A percentile compares a stretch with the other conserved stretches of the same genome.
These are phyloP conservation scores for Holacanthus passer DNA, from an alignment of 2,113 vertebrate species.

Conservation along the genomic window DNA sequence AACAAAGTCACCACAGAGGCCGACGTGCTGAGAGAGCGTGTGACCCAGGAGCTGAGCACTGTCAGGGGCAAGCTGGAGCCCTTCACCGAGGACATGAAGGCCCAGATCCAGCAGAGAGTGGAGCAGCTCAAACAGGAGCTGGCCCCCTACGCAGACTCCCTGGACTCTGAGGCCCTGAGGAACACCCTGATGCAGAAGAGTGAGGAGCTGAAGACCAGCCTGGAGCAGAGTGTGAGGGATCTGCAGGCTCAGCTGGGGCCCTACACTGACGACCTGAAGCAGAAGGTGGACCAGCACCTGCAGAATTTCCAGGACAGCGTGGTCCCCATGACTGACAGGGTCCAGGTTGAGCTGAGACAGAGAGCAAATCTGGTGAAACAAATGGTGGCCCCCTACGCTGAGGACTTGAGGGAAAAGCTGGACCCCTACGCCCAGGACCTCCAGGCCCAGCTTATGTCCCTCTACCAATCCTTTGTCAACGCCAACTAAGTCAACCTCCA, in stretches of 20 bases:
- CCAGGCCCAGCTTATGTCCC: conserved; percentile 65
- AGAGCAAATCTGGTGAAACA: conserved; percentile 72
- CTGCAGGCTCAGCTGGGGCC: conserved; percentile 78
- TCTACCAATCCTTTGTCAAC: conserved; percentile 73
- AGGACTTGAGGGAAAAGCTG: conserved; percentile 75
- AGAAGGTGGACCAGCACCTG: conserved; percentile 76
- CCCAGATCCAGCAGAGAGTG: conserved; percentile 85
- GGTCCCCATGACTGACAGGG: conserved; percentile 75
- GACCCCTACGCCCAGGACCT: conserved; percentile 79
- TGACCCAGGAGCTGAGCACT: conserved; percentile 74
- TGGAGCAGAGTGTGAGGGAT: conserved; percentile 76
- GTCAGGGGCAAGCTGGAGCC: conserved; percentile 76
- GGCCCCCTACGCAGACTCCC: conserved; percentile 65
- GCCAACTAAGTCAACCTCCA: conserved; percentile 59
- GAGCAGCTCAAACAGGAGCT: conserved; percentile 76
- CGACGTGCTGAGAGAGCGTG: conserved; percentile 71
- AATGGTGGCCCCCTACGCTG: conserved; percentile 78
- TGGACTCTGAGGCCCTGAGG: conserved; percentile 73
- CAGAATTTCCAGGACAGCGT: conserved; percentile 79
- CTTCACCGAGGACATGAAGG: conserved; percentile 85
- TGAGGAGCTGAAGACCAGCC: conserved; percentile 73
- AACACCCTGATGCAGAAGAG: conserved; percentile 71
- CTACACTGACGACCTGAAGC: conserved; percentile 72
- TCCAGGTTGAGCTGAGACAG: conserved; percentile 75
- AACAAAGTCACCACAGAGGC: conserved; percentile 74